Conservation (phyloP, 2,797 vertebrate species). For the Semotilus atromaculatus region DNA sequence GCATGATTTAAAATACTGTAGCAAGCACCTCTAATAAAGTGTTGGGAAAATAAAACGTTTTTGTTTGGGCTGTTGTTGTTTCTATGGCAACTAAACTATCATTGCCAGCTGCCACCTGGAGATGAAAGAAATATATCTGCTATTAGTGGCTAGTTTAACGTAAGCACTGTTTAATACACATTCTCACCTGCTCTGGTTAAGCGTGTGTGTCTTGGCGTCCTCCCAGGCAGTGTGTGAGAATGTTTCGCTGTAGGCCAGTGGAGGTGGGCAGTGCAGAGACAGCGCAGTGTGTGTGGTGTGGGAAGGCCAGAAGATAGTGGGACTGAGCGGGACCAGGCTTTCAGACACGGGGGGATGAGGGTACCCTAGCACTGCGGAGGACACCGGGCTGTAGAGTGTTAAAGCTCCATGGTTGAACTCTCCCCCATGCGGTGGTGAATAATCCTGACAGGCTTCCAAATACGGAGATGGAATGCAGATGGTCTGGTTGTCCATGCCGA, state of each 20-base stretch:
- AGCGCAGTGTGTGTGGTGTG: slow-evolving; percentile 77
- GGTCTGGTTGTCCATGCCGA: slow-evolving; percentile 80
- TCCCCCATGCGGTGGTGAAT: slow-evolving; percentile 57
- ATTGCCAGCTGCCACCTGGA: neutral
- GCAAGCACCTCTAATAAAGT: neutral
- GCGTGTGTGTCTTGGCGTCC: slow-evolving; percentile 75
- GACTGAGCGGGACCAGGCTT: slow-evolving; percentile 73
- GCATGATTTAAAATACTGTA: neutral
- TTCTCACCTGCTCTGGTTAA: slow-evolving; percentile 80
- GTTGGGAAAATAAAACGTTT: neutral
- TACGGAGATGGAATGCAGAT: slow-evolving; percentile 89
- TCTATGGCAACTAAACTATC: neutral
- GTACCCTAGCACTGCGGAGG: slow-evolving; percentile 77
- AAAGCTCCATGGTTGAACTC: slow-evolving; percentile 69
- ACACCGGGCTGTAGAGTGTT: slow-evolving; percentile 83
- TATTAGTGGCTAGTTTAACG: neutral
- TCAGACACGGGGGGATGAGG: slow-evolving; percentile 74
- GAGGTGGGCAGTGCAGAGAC: slow-evolving; percentile 86
- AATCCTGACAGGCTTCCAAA: slow-evolving; percentile 82
- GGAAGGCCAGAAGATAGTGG: slow-evolving; percentile 81
- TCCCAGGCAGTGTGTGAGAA: slow-evolving; percentile 81
- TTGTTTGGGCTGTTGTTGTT: neutral
- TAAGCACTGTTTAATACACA: neutral
- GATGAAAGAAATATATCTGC: neutral
- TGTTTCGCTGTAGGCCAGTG: slow-evolving; percentile 83